A percentile compares a stretch with the other conserved stretches of the same genome.
Evolutionary conservation across 2,797 vertebrate genomes (phyloP).

Genomic region (Diglossa cyanea): DNA sequence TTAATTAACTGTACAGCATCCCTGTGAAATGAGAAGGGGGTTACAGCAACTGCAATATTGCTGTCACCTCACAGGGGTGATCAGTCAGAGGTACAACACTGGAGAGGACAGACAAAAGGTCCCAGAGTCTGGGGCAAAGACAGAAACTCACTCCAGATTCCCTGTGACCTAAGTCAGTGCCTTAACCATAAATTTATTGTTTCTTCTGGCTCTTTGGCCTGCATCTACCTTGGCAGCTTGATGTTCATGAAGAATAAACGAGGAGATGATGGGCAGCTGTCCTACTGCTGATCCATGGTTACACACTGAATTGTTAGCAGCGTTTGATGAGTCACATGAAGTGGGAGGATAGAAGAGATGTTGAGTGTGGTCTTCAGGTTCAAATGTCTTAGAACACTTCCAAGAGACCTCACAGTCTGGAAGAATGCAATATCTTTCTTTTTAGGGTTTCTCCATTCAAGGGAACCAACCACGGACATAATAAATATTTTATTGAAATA

Average conservation of each 20-base stretch:
- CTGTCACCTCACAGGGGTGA: background rate
- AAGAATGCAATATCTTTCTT: background rate
- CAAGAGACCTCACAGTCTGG: background rate
- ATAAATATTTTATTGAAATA: background rate
- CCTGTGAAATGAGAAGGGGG: background rate
- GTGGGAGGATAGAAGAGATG: background rate
- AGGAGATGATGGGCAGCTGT: background rate
- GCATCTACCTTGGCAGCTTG: background rate
- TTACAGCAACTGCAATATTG: background rate
- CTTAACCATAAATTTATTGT: background rate
- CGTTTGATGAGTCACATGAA: background rate
- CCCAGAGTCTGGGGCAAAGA: background rate
- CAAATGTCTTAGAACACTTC: background rate
- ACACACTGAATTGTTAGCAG: background rate
- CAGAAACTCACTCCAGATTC: background rate
- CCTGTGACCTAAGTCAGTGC: background rate
- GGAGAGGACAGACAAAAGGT: background rate
- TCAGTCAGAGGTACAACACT: background rate
- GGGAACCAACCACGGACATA: background rate
- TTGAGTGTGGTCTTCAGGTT: background rate
- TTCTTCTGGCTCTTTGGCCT: background rate
- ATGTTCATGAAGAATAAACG: background rate
- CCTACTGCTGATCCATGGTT: background rate
- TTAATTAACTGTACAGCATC: constrained; percentile 35
- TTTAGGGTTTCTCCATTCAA: background rate